phyloP scores from a whole-genome alignment of 35 echinoderm and acorn worm genomes.

The Heliocidaris erythrogramma region DNA sequence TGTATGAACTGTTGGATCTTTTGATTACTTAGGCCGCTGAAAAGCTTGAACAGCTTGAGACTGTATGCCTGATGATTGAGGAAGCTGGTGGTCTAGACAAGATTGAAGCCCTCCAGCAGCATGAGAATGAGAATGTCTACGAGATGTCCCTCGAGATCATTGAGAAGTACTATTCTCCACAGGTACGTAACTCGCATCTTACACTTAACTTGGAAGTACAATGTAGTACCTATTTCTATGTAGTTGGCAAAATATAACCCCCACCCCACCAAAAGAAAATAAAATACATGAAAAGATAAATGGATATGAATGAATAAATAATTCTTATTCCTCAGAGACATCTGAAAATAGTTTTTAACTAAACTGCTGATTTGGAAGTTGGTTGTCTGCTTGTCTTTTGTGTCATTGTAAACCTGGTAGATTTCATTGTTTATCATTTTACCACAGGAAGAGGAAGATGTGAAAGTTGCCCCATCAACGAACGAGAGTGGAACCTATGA shows the following conservation, averaged over 20 bases:
- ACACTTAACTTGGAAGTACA: too few relatives aligned
- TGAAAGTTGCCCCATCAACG: conserved; percentile 25
- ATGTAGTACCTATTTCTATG: too few relatives aligned
- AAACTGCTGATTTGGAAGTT: too few relatives aligned
- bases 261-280: too few relatives aligned
- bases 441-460: not conserved
- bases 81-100: conserved; percentile 66
- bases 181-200: conserved; percentile 65
- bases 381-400: too few relatives aligned
- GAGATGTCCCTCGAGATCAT: conserved; percentile 73
- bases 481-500: not conserved
- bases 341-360: too few relatives aligned
- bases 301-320: too few relatives aligned
- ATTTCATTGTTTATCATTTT: not conserved
- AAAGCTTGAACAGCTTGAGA: conserved; percentile 72
- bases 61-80: conserved; percentile 59
- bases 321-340: too few relatives aligned
- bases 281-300: too few relatives aligned
- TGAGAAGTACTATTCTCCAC: conserved; percentile 83
- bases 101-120: conserved; percentile 80
- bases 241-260: too few relatives aligned
- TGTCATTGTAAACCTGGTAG: not conserved
- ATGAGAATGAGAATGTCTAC: conserved; percentile 83
- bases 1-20: not conserved
- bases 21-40: conserved; percentile 66